Base-by-base conservation (phyloP, 2,888 invertebrate genomes). In the Archaeoteleia sp. region DNA sequence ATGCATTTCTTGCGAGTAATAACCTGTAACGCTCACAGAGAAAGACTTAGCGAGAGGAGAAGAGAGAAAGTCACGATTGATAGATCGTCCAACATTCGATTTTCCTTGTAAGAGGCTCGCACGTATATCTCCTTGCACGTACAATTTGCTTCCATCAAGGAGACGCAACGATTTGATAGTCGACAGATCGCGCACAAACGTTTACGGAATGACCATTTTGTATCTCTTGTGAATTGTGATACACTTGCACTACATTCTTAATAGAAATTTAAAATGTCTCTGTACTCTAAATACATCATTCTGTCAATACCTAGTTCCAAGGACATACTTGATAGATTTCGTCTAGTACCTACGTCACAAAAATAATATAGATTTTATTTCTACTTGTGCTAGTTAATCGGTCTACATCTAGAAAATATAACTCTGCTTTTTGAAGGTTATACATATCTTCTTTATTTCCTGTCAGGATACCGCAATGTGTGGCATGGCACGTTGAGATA, bases 1-100 rank as follows among this genome's bases (percentile, higher is more conserved):
- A 76, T 71, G 75, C 74, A 78, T 79, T 80, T 80, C 79, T 79
- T 75, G 73, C 75, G 49, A 66, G 79, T 79, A 79, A 80, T 80
- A 80, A 79, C 79, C 73, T 70, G 79, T 78, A 80, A 79, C 79
- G 79, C 76, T 78, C 76, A 73, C 77, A 72, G 74, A 65, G 57
- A 68, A 57, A 65, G 39, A 60, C 58, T 55, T 2, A 5, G 49
- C 23, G 57, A 39, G 69, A 49, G 57, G 42, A 32, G 39, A 42
- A 51, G 62, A 63, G 57, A 71, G 53, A 68, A 63, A 69, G 65
- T 73, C 71, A 58, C 77, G 79, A 79, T 75, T 77, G 80, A 80
- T 79, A 78, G 78, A 78, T 80, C 72, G 75, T 73, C 58, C 72
- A 70, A 72, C 77, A 75, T 72, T 70, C 74, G 76, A 77, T 77